Percentiles rank a stretch among this genome's conserved stretches.
These are phyloP conservation scores for Chromoteleia sp. DNA, from an alignment of 2,888 invertebrate genomes.

Conservation along the genomic window DNA sequence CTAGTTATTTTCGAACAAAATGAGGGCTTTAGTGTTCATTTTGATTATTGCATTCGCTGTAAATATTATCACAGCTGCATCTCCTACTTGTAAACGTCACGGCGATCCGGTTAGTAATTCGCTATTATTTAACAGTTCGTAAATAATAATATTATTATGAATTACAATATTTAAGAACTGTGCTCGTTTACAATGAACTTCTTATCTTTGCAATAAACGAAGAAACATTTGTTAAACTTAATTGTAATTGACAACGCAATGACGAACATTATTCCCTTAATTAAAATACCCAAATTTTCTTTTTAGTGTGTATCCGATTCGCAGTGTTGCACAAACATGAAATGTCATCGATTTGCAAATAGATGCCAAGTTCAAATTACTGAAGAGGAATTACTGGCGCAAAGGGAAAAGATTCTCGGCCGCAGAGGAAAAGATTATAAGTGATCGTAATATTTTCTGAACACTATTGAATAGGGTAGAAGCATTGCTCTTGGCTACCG, in stretches of 20 bases:
- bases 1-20: not conserved
- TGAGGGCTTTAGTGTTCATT: slow-evolving; percentile 11
- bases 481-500: too few species aligned
- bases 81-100: slow-evolving; percentile 22
- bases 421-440: slow-evolving; percentile 56
- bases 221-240: too few species aligned
- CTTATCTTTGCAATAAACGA: too few species aligned
- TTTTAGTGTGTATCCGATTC: slow-evolving; percentile 37
- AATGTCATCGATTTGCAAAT: slow-evolving; percentile 77
- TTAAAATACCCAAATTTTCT: not conserved
- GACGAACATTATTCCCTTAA: too few species aligned
- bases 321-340: slow-evolving; percentile 39
- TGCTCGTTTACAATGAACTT: too few species aligned
- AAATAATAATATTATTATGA: too few species aligned
- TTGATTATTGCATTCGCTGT: slow-evolving; percentile 19
- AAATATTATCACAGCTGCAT: slow-evolving; percentile 10
- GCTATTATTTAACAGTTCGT: not conserved
- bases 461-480: not conserved
- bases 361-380: slow-evolving; percentile 82
- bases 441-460: not conserved
- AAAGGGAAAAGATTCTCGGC: slow-evolving; percentile 78
- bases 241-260: too few species aligned
- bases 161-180: too few species aligned
- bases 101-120: slow-evolving; percentile 27
- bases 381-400: slow-evolving; percentile 75